Evolutionary conservation across 2,888 invertebrate genomes (phyloP).

Genomic region (Cinara cedri): DNA sequence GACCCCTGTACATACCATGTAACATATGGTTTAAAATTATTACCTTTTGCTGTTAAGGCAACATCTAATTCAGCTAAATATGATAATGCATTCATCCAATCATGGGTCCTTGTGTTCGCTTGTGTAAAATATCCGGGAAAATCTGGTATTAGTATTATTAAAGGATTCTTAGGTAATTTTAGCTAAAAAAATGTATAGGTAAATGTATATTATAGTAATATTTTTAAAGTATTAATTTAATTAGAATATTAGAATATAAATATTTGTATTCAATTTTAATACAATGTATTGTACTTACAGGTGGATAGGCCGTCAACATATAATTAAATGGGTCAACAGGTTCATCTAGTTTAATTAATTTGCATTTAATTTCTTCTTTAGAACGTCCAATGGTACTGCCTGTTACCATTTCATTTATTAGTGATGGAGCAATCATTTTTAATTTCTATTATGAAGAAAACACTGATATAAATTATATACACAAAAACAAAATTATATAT

Average conservation of each 20-base stretch:
- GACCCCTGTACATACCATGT: no score
- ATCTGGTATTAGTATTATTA: constrained; percentile 71
- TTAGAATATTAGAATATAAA: neutral
- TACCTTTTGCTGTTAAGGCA: constrained; percentile 67
- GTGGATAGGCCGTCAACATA: constrained; percentile 68
- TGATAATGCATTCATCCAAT: constrained; percentile 74
- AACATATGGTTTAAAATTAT: constrained; percentile 52
- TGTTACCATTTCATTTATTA: constrained; percentile 49
- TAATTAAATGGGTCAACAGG: constrained; percentile 76
- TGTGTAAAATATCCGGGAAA: constrained; percentile 61
- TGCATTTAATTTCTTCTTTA: constrained; percentile 46
- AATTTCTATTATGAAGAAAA: constrained; percentile 43
- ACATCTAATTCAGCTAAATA: constrained; percentile 73
- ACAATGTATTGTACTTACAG: constrained; percentile 64
- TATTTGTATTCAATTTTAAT: constrained; percentile 38
- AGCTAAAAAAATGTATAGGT: constrained; percentile 63
- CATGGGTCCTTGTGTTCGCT: constrained; percentile 66
- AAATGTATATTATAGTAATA: neutral
- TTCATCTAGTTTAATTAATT: constrained; percentile 46
- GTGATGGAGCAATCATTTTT: constrained; percentile 35
- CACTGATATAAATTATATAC: neutral
- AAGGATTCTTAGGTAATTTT: constrained; percentile 74
- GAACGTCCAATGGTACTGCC: constrained; percentile 22
- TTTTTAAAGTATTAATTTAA: constrained; percentile 33
- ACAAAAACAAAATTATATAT: no score